Evolutionary conservation across 2,113 vertebrate genomes (phyloP), one percentile per base, ranked within the genome.

Genomic region (Casuarius casuarius): DNA sequence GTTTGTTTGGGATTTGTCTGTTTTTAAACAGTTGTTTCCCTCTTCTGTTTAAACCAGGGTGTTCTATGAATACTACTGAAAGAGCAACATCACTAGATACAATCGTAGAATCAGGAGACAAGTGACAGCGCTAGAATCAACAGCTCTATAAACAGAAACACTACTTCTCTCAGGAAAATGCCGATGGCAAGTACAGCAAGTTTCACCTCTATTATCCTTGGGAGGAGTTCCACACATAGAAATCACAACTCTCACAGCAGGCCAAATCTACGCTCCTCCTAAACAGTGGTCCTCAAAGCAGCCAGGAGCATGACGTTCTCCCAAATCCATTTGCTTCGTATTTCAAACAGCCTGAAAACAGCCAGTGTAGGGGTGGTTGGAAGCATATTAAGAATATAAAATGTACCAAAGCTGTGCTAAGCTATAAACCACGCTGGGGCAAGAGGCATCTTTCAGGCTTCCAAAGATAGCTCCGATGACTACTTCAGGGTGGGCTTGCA

Each of bases 231-330:
- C 68, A 58, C 0, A 0, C 70, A 28, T 11, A 87, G 54, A 70
- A 77, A 31, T 48, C 73, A 70, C 49, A 87, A 13, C 59, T 86
- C 59, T 73, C 52, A 61, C 14, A 89, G n/a, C 46, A 68, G 48
- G 56, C 38, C 9, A 4, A 28, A n/a, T 31, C 38, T 54, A 9
- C 35, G 54, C 12, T 62, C 7, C 77, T 73, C 44, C 19, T 73
- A 58, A 86, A 84, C 18, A 61, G 3, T 29, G 19, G 25, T 62
- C 40, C 54, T 84, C 59, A 80, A 22, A 80, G 49, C 7, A 81
- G 29, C 31, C 59, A 67, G 0, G 0, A 75, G 11, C n/a, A 66
- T n/a, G 26, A 62, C 1, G 2, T 40, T 77, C 38, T 66, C 72
- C 23, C 52, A 85, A 86, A 76, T 83, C 49, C 22, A 65, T 56